Percentiles rank a stretch among this genome's conserved stretches.
phyloP scores from a whole-genome alignment of 1,140 invertebrate species.

The Neodiprion fabricii region DNA sequence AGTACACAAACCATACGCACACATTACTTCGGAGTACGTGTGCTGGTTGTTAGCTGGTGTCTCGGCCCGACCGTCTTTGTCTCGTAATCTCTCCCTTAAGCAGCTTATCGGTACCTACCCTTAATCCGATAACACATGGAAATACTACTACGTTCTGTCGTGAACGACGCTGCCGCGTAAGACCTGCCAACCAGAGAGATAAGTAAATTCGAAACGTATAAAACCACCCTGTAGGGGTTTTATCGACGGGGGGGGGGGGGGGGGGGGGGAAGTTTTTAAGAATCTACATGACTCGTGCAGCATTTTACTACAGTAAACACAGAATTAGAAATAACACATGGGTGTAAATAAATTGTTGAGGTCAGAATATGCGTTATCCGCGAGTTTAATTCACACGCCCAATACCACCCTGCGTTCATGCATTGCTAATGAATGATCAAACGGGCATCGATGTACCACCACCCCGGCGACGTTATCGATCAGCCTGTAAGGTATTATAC shows the following conservation, averaged over 20 bases:
- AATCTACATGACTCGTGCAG: too few species aligned
- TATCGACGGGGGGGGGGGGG: too few species aligned
- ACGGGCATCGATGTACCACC: neutral
- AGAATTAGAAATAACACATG: too few species aligned
- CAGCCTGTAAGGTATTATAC: neutral
- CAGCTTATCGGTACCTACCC: neutral
- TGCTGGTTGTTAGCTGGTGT: neutral
- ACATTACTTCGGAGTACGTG: neutral
- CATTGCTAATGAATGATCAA: neutral
- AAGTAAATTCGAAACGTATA: neutral
- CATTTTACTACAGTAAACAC: too few species aligned
- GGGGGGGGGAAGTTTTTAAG: too few species aligned
- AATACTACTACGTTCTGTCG: neutral
- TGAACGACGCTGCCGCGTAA: neutral
- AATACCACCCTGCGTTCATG: too few species aligned
- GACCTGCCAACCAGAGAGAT: neutral
- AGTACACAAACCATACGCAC: neutral
- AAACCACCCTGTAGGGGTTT: neutral
- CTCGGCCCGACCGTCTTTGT: neutral
- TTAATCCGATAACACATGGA: neutral
- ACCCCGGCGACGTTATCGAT: neutral
- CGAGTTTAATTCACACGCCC: too few species aligned
- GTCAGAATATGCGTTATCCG: too few species aligned
- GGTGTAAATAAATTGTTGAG: too few species aligned
- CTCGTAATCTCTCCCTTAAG: slow-evolving; percentile 5